These are phyloP conservation scores for Cantharis rustica DNA, from an alignment of 2,888 invertebrate species.

Conservation along the genomic window DNA sequence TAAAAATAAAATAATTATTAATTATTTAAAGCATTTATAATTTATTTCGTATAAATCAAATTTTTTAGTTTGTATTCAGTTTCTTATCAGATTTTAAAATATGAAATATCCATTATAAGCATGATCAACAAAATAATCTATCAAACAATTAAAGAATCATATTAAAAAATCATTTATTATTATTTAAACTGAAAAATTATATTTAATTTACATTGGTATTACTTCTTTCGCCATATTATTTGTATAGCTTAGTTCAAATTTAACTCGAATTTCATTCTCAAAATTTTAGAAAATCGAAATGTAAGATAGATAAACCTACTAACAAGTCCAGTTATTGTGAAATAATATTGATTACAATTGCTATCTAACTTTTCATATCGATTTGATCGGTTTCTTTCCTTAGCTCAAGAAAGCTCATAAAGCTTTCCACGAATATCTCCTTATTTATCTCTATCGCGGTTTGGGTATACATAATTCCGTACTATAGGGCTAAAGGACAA, in stretches of 20 bases:
- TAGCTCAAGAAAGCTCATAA: too few relatives aligned
- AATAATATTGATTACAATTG: neutral
- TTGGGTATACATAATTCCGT: neutral
- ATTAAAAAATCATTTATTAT: neutral
- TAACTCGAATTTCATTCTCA: neutral
- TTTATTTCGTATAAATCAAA: neutral
- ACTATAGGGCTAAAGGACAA: too few relatives aligned
- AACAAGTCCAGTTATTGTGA: neutral
- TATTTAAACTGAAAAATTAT: neutral
- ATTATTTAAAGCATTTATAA: too few relatives aligned
- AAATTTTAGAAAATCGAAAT: neutral
- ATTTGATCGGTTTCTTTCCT: neutral
- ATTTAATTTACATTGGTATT: neutral
- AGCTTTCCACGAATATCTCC: neutral
- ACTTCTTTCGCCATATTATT: neutral
- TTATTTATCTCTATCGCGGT: neutral
- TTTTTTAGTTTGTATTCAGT: neutral
- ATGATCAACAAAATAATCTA: neutral
- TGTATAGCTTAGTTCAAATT: neutral
- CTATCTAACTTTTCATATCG: neutral
- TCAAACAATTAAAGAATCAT: neutral
- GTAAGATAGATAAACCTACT: too few relatives aligned
- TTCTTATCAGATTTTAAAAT: too few relatives aligned
- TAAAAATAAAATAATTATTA: too few relatives aligned
- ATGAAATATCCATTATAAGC: neutral